Conservation (phyloP, 2,113 vertebrate genomes). For the Podarcis raffonei region DNA sequence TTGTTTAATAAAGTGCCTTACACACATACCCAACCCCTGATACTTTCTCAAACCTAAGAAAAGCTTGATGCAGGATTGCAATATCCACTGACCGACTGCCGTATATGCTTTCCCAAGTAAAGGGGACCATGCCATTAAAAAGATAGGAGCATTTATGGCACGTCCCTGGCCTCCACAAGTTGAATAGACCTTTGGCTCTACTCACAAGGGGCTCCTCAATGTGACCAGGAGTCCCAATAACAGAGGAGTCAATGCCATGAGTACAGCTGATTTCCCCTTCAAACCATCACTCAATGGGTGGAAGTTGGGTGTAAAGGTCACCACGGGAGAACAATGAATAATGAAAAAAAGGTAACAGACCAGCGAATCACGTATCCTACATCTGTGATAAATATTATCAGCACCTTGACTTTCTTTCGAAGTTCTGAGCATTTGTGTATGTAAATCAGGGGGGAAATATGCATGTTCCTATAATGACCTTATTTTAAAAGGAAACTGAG, state of each 20-base stretch:
- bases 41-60: background rate
- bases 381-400: background rate
- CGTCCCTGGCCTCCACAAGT: background rate
- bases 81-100: background rate
- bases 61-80: background rate
- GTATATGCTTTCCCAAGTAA: background rate
- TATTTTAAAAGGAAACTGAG: background rate
- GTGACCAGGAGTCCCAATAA: no score
- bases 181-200: background rate
- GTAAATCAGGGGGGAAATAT: accelerated
- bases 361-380: background rate
- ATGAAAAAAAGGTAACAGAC: no score
- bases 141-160: no score
- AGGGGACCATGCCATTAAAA: background rate
- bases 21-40: background rate
- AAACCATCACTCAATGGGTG: no score
- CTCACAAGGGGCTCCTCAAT: no score
- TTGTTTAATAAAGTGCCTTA: no score
- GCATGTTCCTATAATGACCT: background rate
- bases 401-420: background rate
- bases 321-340: no score
- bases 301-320: no score
- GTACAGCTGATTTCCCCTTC: no score
- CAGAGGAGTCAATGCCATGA: no score
- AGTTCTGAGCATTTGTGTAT: background rate